Conservation (phyloP, 2,797 vertebrate genomes). For the Miopithecus talapoin region DNA sequence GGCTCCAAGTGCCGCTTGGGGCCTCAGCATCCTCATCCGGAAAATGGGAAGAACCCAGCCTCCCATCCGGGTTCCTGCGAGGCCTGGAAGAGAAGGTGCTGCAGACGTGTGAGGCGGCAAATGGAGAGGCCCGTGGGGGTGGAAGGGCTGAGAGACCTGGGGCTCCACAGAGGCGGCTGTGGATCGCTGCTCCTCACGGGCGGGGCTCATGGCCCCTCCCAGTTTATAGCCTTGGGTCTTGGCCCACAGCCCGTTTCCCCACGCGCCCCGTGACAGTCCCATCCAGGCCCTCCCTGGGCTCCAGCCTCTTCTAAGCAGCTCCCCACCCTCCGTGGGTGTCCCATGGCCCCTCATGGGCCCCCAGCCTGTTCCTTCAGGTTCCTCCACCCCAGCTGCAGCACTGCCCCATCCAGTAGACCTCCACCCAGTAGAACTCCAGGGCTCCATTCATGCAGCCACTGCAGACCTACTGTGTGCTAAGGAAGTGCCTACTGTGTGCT, state of each 20-base stretch:
- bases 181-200: not conserved
- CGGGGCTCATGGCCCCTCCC: not conserved
- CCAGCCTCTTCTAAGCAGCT: too few species aligned
- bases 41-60: not conserved
- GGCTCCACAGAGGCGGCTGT: not conserved
- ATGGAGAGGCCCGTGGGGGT: accelerated
- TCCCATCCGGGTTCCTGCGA: not conserved
- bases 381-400: not conserved
- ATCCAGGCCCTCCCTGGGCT: not conserved
- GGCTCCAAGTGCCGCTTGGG: not conserved
- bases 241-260: too few species aligned
- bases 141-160: not conserved
- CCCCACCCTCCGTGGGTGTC: not conserved
- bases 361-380: not conserved
- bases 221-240: not conserved
- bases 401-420: not conserved
- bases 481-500: not conserved
- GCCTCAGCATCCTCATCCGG: not conserved
- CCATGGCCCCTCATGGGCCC: not conserved
- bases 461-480: not conserved
- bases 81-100: not conserved
- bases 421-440: not conserved
- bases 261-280: accelerated
- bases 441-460: not conserved
- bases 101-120: too few species aligned